Conservation (phyloP, 2,797 vertebrate genomes). For the Gymnocypris eckloni region DNA sequence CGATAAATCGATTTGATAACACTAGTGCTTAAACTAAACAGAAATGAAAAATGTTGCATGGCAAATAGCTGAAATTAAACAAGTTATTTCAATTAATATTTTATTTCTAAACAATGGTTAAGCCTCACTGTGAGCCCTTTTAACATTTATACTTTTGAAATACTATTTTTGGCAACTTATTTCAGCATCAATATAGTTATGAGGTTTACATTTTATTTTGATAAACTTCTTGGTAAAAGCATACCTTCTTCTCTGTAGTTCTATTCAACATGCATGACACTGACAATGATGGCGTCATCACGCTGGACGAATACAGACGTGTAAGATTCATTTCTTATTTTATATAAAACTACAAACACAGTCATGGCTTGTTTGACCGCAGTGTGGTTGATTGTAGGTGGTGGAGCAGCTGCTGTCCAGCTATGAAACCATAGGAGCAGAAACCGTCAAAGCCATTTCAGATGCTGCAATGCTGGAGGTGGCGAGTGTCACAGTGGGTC, state of each 20-base stretch:
- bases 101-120: not conserved
- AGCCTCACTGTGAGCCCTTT: not conserved
- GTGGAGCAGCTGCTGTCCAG: slow-evolving; percentile 91
- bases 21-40: not conserved
- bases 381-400: slow-evolving; percentile 74
- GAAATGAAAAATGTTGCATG: not conserved
- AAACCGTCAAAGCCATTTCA: slow-evolving; percentile 82
- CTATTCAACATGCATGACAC: slow-evolving; percentile 98
- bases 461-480: slow-evolving; percentile 98
- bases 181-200: not conserved
- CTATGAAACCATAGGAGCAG: slow-evolving; percentile 83
- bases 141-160: not conserved
- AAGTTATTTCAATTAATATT: too few species aligned
- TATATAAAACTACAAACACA: not conserved
- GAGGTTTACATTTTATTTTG: not conserved
- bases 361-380: not conserved
- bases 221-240: not conserved
- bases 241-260: slow-evolving; percentile 74
- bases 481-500: slow-evolving; percentile 86
- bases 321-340: slow-evolving; percentile 71
- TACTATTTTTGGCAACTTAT: not conserved
- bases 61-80: not conserved
- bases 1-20: not conserved
- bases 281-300: slow-evolving; percentile 91
- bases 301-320: slow-evolving; percentile 89